Conservation (phyloP, 2,888 invertebrate genomes). For the Ctenicera cuprea region DNA sequence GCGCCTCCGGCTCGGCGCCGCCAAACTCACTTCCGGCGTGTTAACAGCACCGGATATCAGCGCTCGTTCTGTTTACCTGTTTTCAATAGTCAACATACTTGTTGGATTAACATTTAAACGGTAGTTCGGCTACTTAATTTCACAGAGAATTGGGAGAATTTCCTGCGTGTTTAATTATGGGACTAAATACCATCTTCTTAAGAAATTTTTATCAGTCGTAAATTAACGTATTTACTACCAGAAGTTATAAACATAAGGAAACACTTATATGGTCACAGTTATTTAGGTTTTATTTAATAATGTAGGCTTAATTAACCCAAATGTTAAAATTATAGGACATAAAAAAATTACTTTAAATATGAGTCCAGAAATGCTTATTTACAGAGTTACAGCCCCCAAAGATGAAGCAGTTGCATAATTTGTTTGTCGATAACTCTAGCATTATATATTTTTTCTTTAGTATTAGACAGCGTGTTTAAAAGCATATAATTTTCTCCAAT, state of each 20-base stretch:
- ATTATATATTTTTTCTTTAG: no score
- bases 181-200: neutral
- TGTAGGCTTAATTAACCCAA: no score
- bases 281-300: no score
- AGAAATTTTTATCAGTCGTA: neutral
- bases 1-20: conserved; percentile 58
- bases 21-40: conserved; percentile 54
- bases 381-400: no score
- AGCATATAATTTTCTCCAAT: no score
- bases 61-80: conserved; percentile 52
- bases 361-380: no score
- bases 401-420: no score
- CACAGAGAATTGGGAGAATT: conserved; percentile 17
- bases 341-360: no score
- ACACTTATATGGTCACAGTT: no score
- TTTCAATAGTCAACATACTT: conserved; percentile 48
- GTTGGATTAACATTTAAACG: conserved; percentile 34
- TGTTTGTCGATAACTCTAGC: no score
- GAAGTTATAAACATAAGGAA: neutral
- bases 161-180: conserved; percentile 16
- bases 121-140: conserved; percentile 23
- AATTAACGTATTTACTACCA: neutral
- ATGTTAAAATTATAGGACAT: no score
- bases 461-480: no score
- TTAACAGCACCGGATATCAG: conserved; percentile 50